Base-by-base conservation (phyloP, 1,140 invertebrate species). In the Araneus ventricosus region DNA sequence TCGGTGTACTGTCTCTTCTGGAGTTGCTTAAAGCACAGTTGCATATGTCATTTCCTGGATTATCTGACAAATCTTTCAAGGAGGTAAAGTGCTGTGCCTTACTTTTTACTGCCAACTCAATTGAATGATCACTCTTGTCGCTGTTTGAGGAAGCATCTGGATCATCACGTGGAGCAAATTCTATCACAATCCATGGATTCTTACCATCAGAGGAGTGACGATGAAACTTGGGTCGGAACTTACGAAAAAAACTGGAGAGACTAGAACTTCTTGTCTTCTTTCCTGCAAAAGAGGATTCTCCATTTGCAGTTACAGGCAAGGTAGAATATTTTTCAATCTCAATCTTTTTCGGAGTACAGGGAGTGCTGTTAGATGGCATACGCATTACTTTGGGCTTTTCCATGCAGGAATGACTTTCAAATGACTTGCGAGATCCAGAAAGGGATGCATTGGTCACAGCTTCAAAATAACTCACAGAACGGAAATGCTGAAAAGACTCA, bases 321-420 rank as follows among this genome's bases (percentile, higher is more conserved):
- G 91, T 93, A 14, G 91, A 93, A 61, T 93, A 93, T 45, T 93
- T 93, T 39, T 93, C 91, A 20, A 93, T 93, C 30, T 93, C 91
- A 30, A 93, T 93, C 34, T 88, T 93, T 41, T 93, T 93, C 10
- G 91, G 91, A 5, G 91, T 93, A 20, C 91, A 93, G 8, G 91
- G 91, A n/a, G 91, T 93, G n/a, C 91, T 93, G 27, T 5, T 88
- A 1, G 84, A 93, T 80, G 91, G 22, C 57, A 93, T 30, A 8
- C 85, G 61, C 22, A 10, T 22, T 30, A 59, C 7, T 37, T 24
- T 84, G 24, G 63, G 22, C 22, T 87, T 88, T 1, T 70, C 80
- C 4, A 20, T 30, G 4, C 20, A 85, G 7, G 75, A 84, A 61
- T 61, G 27, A 17, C 22, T 79, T 8, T 90, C 89, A 61, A 84